Evolutionary conservation across 2,888 invertebrate species (phyloP).

Genomic region (Taphrorychus bicolor): DNA sequence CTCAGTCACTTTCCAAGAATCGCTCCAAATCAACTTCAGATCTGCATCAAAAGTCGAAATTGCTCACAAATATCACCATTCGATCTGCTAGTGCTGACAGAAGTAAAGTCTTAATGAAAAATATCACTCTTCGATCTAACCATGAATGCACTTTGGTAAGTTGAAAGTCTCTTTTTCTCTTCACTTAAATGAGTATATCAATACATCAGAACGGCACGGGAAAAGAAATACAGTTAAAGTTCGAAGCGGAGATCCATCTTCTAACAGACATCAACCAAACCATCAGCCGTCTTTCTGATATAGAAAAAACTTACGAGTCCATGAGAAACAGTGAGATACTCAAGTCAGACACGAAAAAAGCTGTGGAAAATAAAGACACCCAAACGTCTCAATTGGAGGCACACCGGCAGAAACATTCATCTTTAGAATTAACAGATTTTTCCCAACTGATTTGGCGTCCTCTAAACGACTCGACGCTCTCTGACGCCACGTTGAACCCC

Average conservation of each 20-base stretch:
- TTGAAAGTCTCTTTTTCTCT: too few species aligned
- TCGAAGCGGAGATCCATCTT: constrained; percentile 67
- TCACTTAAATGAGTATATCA: background rate
- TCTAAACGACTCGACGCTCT: background rate
- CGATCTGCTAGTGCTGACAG: constrained; percentile 51
- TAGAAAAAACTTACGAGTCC: constrained; percentile 61
- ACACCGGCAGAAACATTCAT: background rate
- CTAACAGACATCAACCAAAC: constrained; percentile 69
- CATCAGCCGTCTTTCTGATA: constrained; percentile 63
- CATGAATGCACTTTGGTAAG: background rate
- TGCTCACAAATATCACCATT: constrained; percentile 15
- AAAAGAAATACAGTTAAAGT: constrained; percentile 56
- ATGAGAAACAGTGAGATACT: constrained; percentile 42
- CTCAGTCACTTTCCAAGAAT: too few species aligned
- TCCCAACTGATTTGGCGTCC: background rate
- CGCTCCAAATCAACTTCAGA: too few species aligned
- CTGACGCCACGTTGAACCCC: background rate
- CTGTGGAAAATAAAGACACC: constrained; percentile 47
- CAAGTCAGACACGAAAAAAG: constrained; percentile 1
- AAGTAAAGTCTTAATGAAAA: constrained; percentile 7
- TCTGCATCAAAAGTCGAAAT: background rate
- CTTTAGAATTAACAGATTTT: background rate
- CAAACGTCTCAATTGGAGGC: constrained; percentile 49
- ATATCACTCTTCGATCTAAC: background rate
- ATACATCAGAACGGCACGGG: background rate